Conservation (phyloP, 2,888 invertebrate species). For the Drosophila helvetica region DNA sequence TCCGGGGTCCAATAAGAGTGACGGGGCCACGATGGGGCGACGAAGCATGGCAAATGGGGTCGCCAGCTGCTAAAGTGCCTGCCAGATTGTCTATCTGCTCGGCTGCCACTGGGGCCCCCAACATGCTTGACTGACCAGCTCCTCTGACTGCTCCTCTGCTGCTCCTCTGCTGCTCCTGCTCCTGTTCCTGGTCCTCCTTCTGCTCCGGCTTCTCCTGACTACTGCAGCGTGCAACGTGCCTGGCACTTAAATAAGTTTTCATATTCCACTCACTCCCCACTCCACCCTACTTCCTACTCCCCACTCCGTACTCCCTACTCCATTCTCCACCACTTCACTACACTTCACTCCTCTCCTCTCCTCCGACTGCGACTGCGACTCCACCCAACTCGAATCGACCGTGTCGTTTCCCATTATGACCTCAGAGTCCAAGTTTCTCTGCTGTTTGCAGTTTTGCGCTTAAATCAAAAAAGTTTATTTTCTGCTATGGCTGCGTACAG, state of each 20-base stretch:
- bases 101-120: conserved; percentile 42
- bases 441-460: conserved; percentile 55
- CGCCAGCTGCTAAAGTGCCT: conserved; percentile 62
- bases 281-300: conserved; percentile 29
- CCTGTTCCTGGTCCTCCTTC: background rate
- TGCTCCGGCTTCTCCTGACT: conserved; percentile 35
- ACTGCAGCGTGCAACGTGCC: conserved; percentile 74
- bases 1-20: background rate
- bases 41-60: conserved; percentile 64
- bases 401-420: conserved; percentile 50
- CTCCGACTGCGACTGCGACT: conserved; percentile 8
- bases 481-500: conserved; percentile 41
- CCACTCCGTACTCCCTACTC: conserved; percentile 46
- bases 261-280: conserved; percentile 51
- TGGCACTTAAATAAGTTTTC: conserved; percentile 79
- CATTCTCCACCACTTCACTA: conserved; percentile 17
- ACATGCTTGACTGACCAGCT: conserved; percentile 36
- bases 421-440: conserved; percentile 45
- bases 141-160: conserved; percentile 1
- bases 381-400: conserved; percentile 23
- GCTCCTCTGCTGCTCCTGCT: conserved; percentile 5
- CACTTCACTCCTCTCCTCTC: conserved; percentile 1
- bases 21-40: conserved; percentile 44
- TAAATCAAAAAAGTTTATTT: conserved; percentile 60
- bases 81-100: conserved; percentile 73